These are phyloP conservation scores for Tetragonula clypearis DNA, from an alignment of 1,140 invertebrate species.

Conservation along the genomic window DNA sequence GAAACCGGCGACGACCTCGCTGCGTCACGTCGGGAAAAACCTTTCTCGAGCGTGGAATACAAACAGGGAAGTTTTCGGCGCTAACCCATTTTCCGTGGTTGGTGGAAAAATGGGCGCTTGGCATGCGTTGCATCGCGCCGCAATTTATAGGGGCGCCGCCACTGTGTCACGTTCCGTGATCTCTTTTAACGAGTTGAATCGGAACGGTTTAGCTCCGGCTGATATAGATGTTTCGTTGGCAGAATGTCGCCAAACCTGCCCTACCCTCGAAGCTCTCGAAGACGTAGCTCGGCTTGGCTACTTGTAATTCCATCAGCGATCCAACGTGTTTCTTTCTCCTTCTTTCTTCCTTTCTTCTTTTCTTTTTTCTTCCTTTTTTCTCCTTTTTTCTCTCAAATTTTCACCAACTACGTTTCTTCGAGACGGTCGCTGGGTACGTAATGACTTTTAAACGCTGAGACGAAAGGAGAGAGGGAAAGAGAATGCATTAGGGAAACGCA, in stretches of 20 bases:
- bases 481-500: background rate
- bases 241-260: background rate
- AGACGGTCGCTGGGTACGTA: too few species aligned
- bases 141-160: constrained; percentile 50
- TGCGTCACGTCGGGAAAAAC: constrained; percentile 37
- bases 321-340: background rate
- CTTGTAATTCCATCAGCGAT: background rate
- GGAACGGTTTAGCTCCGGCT: background rate
- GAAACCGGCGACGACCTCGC: constrained; percentile 37
- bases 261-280: background rate
- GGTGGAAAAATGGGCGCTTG: constrained; percentile 50
- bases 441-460: background rate
- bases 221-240: background rate
- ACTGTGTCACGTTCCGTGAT: constrained; percentile 9
- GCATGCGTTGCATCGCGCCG: constrained; percentile 47
- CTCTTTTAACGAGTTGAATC: constrained; percentile 26
- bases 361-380: background rate
- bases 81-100: constrained; percentile 54
- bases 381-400: background rate
- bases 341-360: background rate
- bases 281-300: background rate
- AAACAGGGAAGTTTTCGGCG: constrained; percentile 60
- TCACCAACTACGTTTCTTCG: background rate
- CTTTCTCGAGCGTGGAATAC: constrained; percentile 53
- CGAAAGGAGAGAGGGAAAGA: background rate